Conservation (phyloP, 37 sponge, comb jelly and placozoan species). For the Ianthella basta region DNA sequence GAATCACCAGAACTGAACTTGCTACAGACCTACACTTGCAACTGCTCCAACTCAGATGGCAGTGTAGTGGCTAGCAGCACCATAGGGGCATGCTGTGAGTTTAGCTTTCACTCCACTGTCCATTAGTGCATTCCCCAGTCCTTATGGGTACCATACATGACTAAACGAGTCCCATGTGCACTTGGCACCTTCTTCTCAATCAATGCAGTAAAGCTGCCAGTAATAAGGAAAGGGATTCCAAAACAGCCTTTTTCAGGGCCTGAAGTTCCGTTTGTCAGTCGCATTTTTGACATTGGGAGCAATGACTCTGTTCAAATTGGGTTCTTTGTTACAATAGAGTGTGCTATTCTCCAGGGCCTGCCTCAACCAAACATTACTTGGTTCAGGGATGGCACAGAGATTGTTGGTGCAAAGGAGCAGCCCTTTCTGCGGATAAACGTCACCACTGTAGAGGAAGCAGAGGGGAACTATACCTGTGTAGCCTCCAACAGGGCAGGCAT, state of each 20-base stretch:
- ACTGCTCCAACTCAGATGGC: slow-evolving; percentile 14
- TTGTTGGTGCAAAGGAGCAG: background rate
- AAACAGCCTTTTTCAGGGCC: background rate
- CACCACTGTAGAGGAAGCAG: background rate
- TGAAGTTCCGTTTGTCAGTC: background rate
- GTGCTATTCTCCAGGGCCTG: background rate
- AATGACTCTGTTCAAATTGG: slow-evolving; percentile 7
- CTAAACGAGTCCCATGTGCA: no score
- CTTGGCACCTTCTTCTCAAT: background rate
- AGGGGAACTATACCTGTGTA: slow-evolving; percentile 18
- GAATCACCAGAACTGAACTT: slow-evolving; percentile 19
- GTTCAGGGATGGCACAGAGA: background rate
- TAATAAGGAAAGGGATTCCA: background rate
- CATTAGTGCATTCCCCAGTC: background rate
- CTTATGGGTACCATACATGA: no score
- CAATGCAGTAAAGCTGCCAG: background rate
- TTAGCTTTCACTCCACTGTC: background rate
- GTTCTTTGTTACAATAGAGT: background rate
- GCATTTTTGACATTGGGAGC: background rate
- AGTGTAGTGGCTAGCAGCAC: background rate
- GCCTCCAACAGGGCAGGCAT: slow-evolving; percentile 18
- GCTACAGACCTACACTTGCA: slow-evolving; percentile 24
- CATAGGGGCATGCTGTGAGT: slow-evolving; percentile 13
- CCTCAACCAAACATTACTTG: background rate
- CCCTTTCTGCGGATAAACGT: background rate